These are phyloP conservation scores for Mus pahari DNA, from an alignment of 2,113 vertebrate genomes.

Conservation along the genomic window DNA sequence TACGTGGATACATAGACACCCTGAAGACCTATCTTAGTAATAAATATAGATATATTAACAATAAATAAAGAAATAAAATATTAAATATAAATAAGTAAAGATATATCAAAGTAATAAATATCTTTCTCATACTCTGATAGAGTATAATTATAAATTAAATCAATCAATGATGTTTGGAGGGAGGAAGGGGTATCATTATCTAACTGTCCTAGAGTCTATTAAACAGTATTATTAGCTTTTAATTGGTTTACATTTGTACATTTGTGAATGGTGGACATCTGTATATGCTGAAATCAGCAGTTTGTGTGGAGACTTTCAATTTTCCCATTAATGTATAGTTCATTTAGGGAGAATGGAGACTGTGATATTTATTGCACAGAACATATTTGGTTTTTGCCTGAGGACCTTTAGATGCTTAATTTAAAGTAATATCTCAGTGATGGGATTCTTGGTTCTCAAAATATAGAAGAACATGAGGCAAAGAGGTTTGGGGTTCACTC, in stretches of 20 bases:
- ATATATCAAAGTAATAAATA: neutral
- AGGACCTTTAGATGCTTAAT: neutral
- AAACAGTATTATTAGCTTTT: slow-evolving; percentile 20
- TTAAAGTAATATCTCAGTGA: neutral
- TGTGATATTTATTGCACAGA: neutral
- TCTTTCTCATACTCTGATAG: neutral
- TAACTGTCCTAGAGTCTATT: neutral
- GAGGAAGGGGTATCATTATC: neutral
- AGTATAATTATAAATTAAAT: neutral
- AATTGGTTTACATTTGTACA: slow-evolving; percentile 2
- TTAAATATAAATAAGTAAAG: no score
- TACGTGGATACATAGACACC: neutral
- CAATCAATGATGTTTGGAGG: neutral
- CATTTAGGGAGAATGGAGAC: neutral
- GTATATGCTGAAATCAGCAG: neutral
- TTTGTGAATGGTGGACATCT: neutral
- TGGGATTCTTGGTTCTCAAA: slow-evolving; percentile 1
- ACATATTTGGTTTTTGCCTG: neutral
- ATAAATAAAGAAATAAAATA: no score
- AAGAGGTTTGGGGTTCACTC: neutral
- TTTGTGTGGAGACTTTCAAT: neutral
- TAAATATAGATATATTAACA: neutral
- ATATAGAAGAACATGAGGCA: neutral
- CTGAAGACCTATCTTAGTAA: neutral
- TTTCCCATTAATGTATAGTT: neutral